Percentiles rank a stretch among this genome's conserved stretches.
Conservation (phyloP, 1,140 invertebrate species). For the Drosophila ficusphila region DNA sequence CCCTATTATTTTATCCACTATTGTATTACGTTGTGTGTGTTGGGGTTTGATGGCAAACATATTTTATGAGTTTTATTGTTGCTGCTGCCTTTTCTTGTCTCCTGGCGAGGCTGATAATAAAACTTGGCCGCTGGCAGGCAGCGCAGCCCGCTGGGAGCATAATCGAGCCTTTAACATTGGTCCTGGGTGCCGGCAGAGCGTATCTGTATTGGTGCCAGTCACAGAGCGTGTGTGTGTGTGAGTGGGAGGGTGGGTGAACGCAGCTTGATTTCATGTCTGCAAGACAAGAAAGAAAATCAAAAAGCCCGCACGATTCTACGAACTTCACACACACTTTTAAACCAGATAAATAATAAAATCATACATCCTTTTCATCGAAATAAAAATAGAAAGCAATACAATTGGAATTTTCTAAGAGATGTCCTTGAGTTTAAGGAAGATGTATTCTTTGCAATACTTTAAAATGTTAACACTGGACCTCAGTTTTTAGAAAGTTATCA, state of each 20-base stretch:
- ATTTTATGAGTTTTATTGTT: slow-evolving; percentile 74
- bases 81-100: slow-evolving; percentile 37
- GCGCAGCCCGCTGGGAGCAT: slow-evolving; percentile 71
- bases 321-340: slow-evolving; percentile 7
- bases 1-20: not conserved
- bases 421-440: no score
- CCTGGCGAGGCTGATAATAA: slow-evolving; percentile 71
- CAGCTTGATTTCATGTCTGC: slow-evolving; percentile 35
- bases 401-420: no score
- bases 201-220: slow-evolving; percentile 19
- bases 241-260: slow-evolving; percentile 24
- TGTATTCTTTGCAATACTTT: no score
- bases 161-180: slow-evolving; percentile 73
- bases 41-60: slow-evolving; percentile 71
- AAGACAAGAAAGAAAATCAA: not conserved
- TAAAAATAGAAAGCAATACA: no score
- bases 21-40: slow-evolving; percentile 12
- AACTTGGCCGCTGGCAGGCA: slow-evolving; percentile 67
- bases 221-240: not conserved
- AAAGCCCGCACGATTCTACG: not conserved
- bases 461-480: no score
- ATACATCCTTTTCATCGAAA: not conserved
- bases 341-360: not conserved
- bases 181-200: slow-evolving; percentile 21
- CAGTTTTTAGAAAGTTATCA: no score